Conservation (phyloP, 2,113 vertebrate species). For the Mirounga angustirostris region DNA sequence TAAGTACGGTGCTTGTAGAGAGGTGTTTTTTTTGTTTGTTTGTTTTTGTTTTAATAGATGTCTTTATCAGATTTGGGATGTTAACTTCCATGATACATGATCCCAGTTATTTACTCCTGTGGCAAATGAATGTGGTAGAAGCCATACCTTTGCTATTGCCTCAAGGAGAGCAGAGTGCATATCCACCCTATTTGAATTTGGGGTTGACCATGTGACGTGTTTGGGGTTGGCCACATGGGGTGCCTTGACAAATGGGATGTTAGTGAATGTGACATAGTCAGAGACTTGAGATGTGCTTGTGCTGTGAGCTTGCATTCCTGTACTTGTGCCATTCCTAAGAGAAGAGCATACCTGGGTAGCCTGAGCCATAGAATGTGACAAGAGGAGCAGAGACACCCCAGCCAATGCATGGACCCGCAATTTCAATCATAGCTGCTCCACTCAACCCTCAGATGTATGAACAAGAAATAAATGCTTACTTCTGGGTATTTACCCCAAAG, state of each 20-base stretch:
- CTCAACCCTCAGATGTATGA: neutral
- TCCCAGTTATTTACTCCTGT: neutral
- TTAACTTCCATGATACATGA: neutral
- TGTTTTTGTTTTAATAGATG: neutral
- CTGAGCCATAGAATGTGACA: neutral
- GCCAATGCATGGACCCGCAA: neutral
- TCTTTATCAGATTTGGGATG: neutral
- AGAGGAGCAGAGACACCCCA: neutral
- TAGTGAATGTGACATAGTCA: neutral
- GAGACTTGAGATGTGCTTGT: neutral
- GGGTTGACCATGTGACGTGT: neutral
- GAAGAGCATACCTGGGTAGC: neutral
- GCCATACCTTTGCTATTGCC: neutral
- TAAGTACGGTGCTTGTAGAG: neutral
- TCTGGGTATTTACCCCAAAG: too few species aligned
- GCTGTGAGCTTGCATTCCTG: neutral
- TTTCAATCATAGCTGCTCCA: neutral
- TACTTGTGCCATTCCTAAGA: neutral
- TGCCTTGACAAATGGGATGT: neutral
- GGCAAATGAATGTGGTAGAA: neutral
- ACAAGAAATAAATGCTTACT: neutral
- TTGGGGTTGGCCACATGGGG: neutral
- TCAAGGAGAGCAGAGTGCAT: neutral
- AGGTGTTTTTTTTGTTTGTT: too few species aligned
- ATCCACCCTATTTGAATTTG: neutral